A percentile compares a stretch with the other conserved stretches of the same genome.
Conservation (phyloP, 2,888 invertebrate species). For the Cephalotes varians region DNA sequence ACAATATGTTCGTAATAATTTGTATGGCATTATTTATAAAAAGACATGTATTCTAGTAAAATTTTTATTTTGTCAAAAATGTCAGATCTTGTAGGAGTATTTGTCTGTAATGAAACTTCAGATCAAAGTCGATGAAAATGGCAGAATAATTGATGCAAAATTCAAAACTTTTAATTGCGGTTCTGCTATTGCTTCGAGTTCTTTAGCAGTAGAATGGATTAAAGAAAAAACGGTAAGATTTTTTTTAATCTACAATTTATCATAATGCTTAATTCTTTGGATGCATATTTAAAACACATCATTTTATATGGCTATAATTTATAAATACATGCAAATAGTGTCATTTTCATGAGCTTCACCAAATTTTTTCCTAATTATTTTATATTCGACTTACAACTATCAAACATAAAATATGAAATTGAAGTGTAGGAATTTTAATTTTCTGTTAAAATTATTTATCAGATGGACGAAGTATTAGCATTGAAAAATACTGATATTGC, state of each 20-base stretch:
- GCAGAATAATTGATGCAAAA: conserved; percentile 99
- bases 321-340: neutral
- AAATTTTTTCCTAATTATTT: neutral
- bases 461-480: conserved; percentile 95
- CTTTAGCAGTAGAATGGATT: conserved; percentile 98
- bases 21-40: no score
- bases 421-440: neutral
- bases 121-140: conserved; percentile 97
- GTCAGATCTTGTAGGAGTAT: conserved; percentile 99
- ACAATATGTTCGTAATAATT: no score
- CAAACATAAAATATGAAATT: neutral
- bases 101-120: conserved; percentile 99
- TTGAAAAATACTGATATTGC: conserved; percentile 99
- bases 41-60: no score
- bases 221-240: conserved; percentile 94
- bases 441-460: conserved; percentile 35
- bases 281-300: neutral
- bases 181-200: conserved; percentile 99
- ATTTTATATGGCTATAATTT: neutral
- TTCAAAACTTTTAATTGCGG: conserved; percentile 99
- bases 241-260: conserved; percentile 24
- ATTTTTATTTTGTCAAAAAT: no score
- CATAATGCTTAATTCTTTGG: no score
- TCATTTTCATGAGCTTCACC: neutral
- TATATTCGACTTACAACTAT: neutral